phyloP scores from a whole-genome alignment of 2,888 invertebrate species.

The Drosophila phalerata region DNA sequence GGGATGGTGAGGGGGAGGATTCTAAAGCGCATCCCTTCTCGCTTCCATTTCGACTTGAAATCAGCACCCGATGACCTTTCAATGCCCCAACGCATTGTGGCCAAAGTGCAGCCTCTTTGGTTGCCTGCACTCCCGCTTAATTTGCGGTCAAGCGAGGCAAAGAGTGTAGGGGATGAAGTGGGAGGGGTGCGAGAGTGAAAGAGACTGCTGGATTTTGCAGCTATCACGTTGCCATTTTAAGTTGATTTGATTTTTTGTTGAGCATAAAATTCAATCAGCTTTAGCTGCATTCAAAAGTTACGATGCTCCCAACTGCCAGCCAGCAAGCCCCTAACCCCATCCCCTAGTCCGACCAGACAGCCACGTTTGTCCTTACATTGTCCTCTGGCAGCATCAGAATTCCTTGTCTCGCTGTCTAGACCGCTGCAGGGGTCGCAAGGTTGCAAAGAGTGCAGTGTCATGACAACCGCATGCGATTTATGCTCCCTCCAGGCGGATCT shows the following conservation, averaged over 20 bases:
- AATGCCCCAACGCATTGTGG: slow-evolving; percentile 41
- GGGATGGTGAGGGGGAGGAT: background rate
- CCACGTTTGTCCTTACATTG: slow-evolving; percentile 78
- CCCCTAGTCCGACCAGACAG: slow-evolving; percentile 42
- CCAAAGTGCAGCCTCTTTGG: slow-evolving; percentile 44
- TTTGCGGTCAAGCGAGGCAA: slow-evolving; percentile 33
- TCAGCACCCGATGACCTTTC: slow-evolving; percentile 45
- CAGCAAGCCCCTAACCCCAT: too few relatives aligned
- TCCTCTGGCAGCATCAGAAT: slow-evolving; percentile 66
- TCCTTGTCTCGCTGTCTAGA: slow-evolving; percentile 65
- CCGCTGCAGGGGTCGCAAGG: slow-evolving; percentile 69
- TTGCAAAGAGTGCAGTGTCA: slow-evolving; percentile 58
- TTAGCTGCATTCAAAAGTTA: slow-evolving; percentile 79
- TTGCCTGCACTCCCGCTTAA: slow-evolving; percentile 32
- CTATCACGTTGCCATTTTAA: slow-evolving; percentile 63
- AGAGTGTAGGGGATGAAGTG: background rate
- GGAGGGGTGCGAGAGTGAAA: background rate
- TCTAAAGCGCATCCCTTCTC: background rate
- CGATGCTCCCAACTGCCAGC: slow-evolving; percentile 29
- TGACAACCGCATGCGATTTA: slow-evolving; percentile 81
- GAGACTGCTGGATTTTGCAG: slow-evolving; percentile 5
- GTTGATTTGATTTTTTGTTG: slow-evolving; percentile 71
- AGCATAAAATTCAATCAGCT: slow-evolving; percentile 81
- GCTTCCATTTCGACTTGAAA: slow-evolving; percentile 1
- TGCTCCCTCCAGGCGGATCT: slow-evolving; percentile 38